Percentiles rank a stretch among this genome's conserved stretches.
Conservation (phyloP, 2,113 vertebrate species). For the Pomatorhinus ruficollis region DNA sequence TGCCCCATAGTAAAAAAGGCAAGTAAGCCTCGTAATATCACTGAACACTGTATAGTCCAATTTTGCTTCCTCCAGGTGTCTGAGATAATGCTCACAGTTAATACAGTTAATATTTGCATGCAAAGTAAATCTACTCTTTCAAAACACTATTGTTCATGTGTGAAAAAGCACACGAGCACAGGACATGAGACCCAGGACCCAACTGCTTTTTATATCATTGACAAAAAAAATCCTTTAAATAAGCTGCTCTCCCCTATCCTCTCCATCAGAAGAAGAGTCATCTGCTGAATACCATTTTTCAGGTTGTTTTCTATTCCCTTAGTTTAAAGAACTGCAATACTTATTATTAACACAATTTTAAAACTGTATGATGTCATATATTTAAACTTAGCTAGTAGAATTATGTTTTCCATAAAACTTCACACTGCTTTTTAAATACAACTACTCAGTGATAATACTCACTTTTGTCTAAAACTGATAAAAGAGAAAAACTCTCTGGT, state of each 20-base stretch:
- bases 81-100: neutral
- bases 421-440: neutral
- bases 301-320: neutral
- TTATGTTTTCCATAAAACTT: neutral
- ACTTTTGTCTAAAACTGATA: neutral
- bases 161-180: accelerated
- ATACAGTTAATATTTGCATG: neutral
- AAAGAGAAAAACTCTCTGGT: neutral
- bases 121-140: neutral
- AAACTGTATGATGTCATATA: neutral
- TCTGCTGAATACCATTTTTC: neutral
- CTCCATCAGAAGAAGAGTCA: neutral
- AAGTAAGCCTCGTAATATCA: neutral
- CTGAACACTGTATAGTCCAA: neutral
- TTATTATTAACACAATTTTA: neutral
- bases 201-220: neutral
- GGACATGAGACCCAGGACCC: neutral
- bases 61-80: neutral
- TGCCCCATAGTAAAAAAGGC: neutral
- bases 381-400: neutral
- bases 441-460: neutral
- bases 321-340: neutral
- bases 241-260: neutral
- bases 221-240: neutral
- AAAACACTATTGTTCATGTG: neutral